A percentile compares a stretch with the other conserved stretches of the same genome.
Evolutionary conservation across 2,888 invertebrate species (phyloP).

Genomic region (Andrena flavipes): DNA sequence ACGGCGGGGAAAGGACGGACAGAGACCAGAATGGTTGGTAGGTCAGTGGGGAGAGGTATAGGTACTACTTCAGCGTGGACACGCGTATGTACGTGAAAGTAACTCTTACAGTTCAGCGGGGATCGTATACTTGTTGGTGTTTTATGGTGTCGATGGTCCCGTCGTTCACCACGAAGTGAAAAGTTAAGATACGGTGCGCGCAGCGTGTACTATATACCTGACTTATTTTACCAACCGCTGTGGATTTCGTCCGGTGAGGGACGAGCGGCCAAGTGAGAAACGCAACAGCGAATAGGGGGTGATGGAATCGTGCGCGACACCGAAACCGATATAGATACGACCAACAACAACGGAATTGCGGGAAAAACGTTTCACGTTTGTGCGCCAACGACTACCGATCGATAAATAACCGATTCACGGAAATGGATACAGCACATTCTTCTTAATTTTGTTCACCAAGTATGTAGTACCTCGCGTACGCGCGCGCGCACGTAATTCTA

Average conservation of each 20-base stretch:
- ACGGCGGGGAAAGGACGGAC: slow-evolving; percentile 54
- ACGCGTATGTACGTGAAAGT: slow-evolving; percentile 70
- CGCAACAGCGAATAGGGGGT: neutral
- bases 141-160: slow-evolving; percentile 56
- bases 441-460: neutral
- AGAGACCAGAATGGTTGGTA: slow-evolving; percentile 46
- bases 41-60: slow-evolving; percentile 54
- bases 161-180: slow-evolving; percentile 34
- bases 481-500: neutral
- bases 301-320: slow-evolving; percentile 11
- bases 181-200: slow-evolving; percentile 19
- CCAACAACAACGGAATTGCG: neutral
- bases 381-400: neutral
- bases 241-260: neutral
- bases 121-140: slow-evolving; percentile 60
- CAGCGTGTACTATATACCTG: no score
- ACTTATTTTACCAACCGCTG: neutral
- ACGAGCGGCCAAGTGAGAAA: slow-evolving; percentile 1
- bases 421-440: no score
- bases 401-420: neutral
- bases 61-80: slow-evolving; percentile 50
- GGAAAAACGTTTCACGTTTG: neutral
- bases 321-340: no score
- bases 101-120: slow-evolving; percentile 67
- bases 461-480: neutral